Evolutionary conservation across 2,113 vertebrate genomes (phyloP), one percentile per base, ranked within the genome.

Genomic region (Ramphastos sulfuratus): DNA sequence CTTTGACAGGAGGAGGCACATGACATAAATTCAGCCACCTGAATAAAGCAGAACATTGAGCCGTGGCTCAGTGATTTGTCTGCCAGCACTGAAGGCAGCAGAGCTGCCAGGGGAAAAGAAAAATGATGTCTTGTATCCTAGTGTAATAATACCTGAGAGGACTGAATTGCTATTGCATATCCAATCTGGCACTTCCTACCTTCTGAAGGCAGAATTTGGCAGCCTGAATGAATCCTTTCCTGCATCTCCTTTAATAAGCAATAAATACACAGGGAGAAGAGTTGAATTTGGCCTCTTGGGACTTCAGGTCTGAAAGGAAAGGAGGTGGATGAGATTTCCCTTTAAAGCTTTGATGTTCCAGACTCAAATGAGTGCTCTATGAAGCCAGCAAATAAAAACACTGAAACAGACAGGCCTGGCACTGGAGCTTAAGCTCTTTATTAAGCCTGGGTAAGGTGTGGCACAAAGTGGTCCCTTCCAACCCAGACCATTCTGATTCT

Each of bases 171-270:
- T 78, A 60, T 95, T 90, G 88, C 88, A 46, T 84, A 65, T 75
- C 88, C 86, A 86, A 84, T 89, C 44, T 93, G 83, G 58, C 37
- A 89, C 84, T 94, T 94, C 74, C 70, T 89, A 39, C 30, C 50
- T 89, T 79, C 87, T 82, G 70, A 89, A 89, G 44, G 90, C 25
- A 90, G 39, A 92, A 76, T 82, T 93, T 71, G 89, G 83, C 33
- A 84, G 70, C 4, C 42, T 65, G 70, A 67, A 35, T 86, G 48
- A 81, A 75, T 82, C 58, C 27, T 82, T 90, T 42, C 70, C 65
- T 90, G 25, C 83, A 78, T 85, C 73, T 93, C 70, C 48, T 92
- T 88, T 48, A 75, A 23, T 75, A 90, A 85, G 88, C 42, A 90
- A 75, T 90, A 88, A 93, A 86, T 88, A 84, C 6, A 92, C 9